Evolutionary conservation across 2,113 vertebrate genomes (phyloP).

Genomic region (Pogonocichla stellata): DNA sequence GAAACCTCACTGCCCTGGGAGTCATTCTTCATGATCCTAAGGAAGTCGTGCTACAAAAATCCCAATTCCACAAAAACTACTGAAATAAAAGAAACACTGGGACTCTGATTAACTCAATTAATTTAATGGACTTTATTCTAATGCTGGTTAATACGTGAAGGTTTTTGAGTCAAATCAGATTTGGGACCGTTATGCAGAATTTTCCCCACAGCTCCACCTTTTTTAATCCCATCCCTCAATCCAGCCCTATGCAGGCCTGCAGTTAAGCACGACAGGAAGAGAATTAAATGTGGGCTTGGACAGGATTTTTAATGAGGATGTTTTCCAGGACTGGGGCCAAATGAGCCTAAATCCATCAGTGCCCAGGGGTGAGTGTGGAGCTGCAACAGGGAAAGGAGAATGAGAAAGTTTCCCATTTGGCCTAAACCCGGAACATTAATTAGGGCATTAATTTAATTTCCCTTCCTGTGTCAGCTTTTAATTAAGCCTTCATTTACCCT

Average conservation of each 20-base stretch:
- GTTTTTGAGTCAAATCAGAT: not conserved
- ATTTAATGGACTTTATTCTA: not conserved
- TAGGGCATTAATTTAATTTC: constrained; percentile 40
- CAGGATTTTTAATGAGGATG: not conserved
- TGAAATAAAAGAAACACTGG: not conserved
- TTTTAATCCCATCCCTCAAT: not conserved
- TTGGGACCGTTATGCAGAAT: not conserved
- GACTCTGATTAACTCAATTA: too few species aligned
- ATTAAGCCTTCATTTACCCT: constrained; percentile 9
- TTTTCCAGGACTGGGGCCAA: constrained; percentile 47
- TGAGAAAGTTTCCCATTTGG: not conserved
- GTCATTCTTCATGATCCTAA: not conserved
- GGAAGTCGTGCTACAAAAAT: not conserved
- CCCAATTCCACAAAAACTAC: not conserved
- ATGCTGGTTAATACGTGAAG: fast-evolving
- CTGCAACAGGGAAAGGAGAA: not conserved
- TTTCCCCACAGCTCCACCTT: not conserved
- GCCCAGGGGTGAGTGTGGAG: not conserved
- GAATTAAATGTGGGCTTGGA: not conserved
- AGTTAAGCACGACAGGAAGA: not conserved
- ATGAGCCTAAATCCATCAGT: not conserved
- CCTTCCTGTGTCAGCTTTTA: constrained; percentile 22
- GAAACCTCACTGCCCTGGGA: not conserved
- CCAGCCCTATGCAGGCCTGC: not conserved
- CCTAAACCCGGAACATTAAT: constrained; percentile 1